These are phyloP conservation scores for Trachelus stipa DNA, from an alignment of 2,888 invertebrate genomes.

Conservation along the genomic window DNA sequence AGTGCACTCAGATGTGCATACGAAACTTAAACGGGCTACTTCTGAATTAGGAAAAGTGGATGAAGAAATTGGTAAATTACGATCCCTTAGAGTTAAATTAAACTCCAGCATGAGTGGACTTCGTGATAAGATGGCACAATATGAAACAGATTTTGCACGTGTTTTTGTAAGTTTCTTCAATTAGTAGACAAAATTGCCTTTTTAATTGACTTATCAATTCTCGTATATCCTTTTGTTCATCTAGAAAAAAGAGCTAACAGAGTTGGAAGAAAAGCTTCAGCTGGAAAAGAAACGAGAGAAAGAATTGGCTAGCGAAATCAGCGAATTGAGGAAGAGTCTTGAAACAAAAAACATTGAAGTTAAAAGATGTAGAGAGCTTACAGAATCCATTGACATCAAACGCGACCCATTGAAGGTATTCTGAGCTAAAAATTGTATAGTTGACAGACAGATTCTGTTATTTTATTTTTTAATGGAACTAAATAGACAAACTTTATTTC, in stretches of 20 bases:
- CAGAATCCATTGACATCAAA: slow-evolving; percentile 37
- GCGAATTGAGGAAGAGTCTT: slow-evolving; percentile 62
- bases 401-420: slow-evolving; percentile 47
- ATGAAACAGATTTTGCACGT: slow-evolving; percentile 38
- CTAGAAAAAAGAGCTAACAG: slow-evolving; percentile 64
- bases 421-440: neutral
- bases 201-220: neutral
- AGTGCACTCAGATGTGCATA: slow-evolving; percentile 24
- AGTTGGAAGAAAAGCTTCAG: slow-evolving; percentile 55
- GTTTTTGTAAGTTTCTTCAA: slow-evolving; percentile 46
- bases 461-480: neutral
- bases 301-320: slow-evolving; percentile 54
- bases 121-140: slow-evolving; percentile 39
- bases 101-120: slow-evolving; percentile 44
- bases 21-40: slow-evolving; percentile 38
- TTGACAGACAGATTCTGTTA: neutral
- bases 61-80: slow-evolving; percentile 37
- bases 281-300: slow-evolving; percentile 42
- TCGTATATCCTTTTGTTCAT: slow-evolving; percentile 13
- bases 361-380: slow-evolving; percentile 38
- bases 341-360: slow-evolving; percentile 62
- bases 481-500: neutral
- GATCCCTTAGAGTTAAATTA: slow-evolving; percentile 31
- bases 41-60: slow-evolving; percentile 37
- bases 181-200: neutral